Evolutionary conservation across 2,888 invertebrate genomes (phyloP).

Genomic region (Caenorhabditis imperialis): DNA sequence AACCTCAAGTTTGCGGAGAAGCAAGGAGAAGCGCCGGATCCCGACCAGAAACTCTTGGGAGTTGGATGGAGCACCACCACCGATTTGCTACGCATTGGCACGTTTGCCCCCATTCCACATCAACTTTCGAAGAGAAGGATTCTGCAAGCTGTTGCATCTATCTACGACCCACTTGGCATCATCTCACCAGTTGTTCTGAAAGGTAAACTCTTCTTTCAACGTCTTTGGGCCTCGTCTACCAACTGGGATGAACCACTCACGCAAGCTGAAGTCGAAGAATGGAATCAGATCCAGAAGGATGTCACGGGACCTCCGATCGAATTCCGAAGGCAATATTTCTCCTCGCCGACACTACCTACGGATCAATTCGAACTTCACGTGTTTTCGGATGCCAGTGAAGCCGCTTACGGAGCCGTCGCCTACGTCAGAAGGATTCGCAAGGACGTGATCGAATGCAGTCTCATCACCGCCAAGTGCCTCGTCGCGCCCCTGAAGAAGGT

Average conservation of each 20-base stretch:
- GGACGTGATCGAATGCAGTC: constrained; percentile 30
- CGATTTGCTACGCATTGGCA: background rate
- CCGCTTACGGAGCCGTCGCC: constrained; percentile 19
- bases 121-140: constrained; percentile 11
- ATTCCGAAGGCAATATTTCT: background rate
- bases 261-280: background rate
- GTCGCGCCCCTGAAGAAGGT: constrained; percentile 5
- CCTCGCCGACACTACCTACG: background rate
- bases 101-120: background rate
- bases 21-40: background rate
- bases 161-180: constrained; percentile 49
- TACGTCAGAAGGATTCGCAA: constrained; percentile 10
- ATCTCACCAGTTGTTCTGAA: constrained; percentile 31
- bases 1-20: constrained; percentile 2
- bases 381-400: constrained; percentile 13
- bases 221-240: background rate
- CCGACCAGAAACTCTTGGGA: constrained; percentile 20
- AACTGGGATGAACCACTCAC: constrained; percentile 41
- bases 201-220: constrained; percentile 45
- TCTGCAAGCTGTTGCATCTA: constrained; percentile 2
- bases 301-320: constrained; percentile 2
- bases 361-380: constrained; percentile 15
- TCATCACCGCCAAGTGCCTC: constrained; percentile 60
- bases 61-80: constrained; percentile 4
- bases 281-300: background rate